Evolutionary conservation across 2,797 vertebrate species (phyloP).

Genomic region (Craterocephalus amniculus): DNA sequence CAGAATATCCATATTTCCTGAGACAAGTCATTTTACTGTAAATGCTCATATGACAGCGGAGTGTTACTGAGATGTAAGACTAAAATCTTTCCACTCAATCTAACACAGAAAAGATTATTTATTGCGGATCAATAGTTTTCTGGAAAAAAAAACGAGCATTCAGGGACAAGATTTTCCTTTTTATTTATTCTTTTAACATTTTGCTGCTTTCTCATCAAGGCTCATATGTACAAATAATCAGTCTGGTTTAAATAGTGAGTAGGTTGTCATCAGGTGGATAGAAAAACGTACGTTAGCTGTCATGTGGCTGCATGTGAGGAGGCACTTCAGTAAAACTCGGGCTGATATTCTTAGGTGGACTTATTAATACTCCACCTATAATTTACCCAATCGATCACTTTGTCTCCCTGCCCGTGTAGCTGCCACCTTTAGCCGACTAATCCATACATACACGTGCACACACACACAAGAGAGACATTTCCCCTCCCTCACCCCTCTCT

Average conservation of each 20-base stretch:
- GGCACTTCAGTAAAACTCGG: conserved; percentile 19
- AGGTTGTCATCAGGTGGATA: too few species aligned
- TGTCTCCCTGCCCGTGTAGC: conserved; percentile 51
- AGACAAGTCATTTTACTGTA: too few species aligned
- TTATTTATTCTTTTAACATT: too few species aligned
- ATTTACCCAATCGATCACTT: conserved; percentile 56
- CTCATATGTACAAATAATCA: not conserved
- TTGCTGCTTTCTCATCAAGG: too few species aligned
- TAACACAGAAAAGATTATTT: too few species aligned
- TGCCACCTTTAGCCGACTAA: conserved; percentile 60
- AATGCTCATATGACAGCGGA: too few species aligned
- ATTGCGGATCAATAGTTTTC: too few species aligned
- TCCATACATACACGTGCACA: not conserved
- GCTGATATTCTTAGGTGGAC: conserved; percentile 9
- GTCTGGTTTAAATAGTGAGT: not conserved
- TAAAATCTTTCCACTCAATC: too few species aligned
- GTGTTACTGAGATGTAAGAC: too few species aligned
- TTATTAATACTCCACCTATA: conserved; percentile 63
- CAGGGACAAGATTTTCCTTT: not conserved
- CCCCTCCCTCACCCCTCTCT: conserved; percentile 4
- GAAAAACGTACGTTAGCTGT: not conserved
- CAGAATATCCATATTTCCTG: too few species aligned
- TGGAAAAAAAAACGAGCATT: too few species aligned
- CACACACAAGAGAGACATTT: conserved; percentile 5
- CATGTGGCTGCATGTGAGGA: not conserved